Percentiles rank a stretch among this genome's conserved stretches.
phyloP scores from a whole-genome alignment of 2,888 invertebrate genomes.

The Dynastes grantii region DNA sequence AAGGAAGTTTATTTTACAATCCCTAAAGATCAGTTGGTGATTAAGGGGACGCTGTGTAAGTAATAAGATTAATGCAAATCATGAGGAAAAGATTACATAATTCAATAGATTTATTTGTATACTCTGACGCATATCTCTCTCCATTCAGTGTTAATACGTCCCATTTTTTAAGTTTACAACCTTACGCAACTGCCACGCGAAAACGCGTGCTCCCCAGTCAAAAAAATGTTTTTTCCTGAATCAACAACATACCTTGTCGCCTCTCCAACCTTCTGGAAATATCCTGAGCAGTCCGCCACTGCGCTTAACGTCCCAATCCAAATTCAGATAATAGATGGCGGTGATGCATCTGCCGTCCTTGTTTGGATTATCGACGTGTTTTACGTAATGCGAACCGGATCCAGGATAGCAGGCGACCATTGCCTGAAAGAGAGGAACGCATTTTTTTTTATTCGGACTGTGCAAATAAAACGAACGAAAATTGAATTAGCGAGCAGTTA shows the following conservation, averaged over 20 bases:
- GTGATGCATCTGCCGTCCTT: slow-evolving; percentile 97
- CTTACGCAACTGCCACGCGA: no score
- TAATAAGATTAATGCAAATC: no score
- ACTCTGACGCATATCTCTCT: no score
- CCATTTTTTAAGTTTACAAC: no score
- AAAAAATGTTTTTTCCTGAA: no score
- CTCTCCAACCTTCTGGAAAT: slow-evolving; percentile 87
- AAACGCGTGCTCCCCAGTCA: no score
- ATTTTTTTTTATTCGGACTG: background rate
- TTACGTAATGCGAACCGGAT: slow-evolving; percentile 93
- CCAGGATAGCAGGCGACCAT: slow-evolving; percentile 99
- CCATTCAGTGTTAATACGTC: no score
- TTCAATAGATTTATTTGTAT: no score
- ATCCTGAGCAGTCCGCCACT: slow-evolving; percentile 93
- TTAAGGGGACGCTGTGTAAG: no score
- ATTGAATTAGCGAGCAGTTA: background rate
- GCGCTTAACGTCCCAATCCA: slow-evolving; percentile 90
- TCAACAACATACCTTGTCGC: slow-evolving; percentile 75
- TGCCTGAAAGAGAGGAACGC: slow-evolving; percentile 79
- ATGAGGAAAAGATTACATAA: no score
- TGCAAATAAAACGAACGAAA: background rate
- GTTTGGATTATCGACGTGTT: slow-evolving; percentile 98
- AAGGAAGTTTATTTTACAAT: no score
- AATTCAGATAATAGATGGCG: slow-evolving; percentile 97
- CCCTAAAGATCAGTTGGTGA: no score